Conservation (phyloP, 1,140 invertebrate species). For the Danaus plexippus region DNA sequence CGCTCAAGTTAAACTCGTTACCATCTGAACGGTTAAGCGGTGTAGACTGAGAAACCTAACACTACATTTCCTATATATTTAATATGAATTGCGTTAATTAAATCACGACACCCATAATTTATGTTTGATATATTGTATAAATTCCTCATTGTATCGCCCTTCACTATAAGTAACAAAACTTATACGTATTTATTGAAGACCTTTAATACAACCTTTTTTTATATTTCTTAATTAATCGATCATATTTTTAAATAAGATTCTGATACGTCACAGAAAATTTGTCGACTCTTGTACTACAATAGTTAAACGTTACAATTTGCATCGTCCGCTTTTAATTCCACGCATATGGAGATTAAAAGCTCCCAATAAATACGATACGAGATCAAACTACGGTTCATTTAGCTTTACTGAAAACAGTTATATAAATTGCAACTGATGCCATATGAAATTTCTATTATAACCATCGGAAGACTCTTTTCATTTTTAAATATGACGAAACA, state of each 20-base stretch:
- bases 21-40: no score
- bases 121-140: no score
- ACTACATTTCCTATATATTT: no score
- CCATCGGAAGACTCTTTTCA: conserved; percentile 4
- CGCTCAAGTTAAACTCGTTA: no score
- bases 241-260: conserved; percentile 2
- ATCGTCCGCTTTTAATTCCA: conserved; percentile 4
- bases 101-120: no score
- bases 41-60: no score
- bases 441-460: conserved; percentile 15
- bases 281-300: background rate
- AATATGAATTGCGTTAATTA: no score
- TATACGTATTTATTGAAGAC: no score
- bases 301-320: background rate
- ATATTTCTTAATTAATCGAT: background rate
- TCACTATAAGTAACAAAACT: no score
- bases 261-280: conserved; percentile 1
- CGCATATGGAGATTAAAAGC: background rate
- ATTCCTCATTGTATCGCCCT: no score
- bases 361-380: conserved; percentile 14
- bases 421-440: conserved; percentile 10
- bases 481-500: conserved; percentile 9
- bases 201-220: no score
- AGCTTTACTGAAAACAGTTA: conserved; percentile 16
- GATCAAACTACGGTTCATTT: conserved; percentile 18